These are phyloP conservation scores for Omphaloscelis lunosa DNA, from an alignment of 2,888 invertebrate species.

Conservation along the genomic window DNA sequence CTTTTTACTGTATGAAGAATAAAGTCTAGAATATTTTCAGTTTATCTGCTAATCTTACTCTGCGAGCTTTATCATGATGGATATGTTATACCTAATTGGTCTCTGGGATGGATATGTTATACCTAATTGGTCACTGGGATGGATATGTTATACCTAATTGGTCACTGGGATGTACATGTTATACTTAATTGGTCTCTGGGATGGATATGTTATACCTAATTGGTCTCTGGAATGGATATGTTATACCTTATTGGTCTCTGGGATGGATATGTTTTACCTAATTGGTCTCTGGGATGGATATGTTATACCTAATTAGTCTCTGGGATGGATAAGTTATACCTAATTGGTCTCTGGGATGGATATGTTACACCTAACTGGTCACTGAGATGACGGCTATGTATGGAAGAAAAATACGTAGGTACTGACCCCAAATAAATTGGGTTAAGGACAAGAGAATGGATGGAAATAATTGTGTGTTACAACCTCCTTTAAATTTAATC, in stretches of 20 bases:
- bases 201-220: not conserved
- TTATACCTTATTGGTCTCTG: not conserved
- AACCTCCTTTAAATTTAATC: slow-evolving; percentile 10
- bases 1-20: no score
- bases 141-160: no score
- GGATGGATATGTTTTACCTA: no score
- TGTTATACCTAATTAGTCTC: not conserved
- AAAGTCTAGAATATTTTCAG: not conserved
- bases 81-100: no score
- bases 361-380: not conserved
- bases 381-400: not conserved
- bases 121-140: no score
- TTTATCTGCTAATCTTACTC: not conserved
- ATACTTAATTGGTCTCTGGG: not conserved
- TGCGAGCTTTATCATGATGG: not conserved
- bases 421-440: not conserved
- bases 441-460: not conserved
- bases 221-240: not conserved
- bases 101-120: no score
- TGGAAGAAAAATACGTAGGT: not conserved
- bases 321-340: no score
- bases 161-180: no score
- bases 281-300: no score
- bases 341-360: no score
- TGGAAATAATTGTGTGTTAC: not conserved